Evolutionary conservation across 2,113 vertebrate species (phyloP).

Genomic region (Psettodes erumei): DNA sequence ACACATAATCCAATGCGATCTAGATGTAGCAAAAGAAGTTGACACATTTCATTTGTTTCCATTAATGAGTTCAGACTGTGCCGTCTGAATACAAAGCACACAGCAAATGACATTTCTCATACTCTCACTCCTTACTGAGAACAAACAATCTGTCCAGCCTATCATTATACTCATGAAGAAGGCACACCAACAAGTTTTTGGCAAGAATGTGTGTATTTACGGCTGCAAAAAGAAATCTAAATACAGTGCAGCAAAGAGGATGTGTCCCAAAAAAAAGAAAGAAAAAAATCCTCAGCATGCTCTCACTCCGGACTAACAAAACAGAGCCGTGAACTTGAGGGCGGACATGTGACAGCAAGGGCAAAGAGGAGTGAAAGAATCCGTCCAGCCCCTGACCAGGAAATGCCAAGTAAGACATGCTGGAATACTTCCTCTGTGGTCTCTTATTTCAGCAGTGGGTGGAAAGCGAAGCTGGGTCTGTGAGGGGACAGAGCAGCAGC

Average conservation of each 20-base stretch:
- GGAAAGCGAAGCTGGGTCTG: conserved; percentile 53
- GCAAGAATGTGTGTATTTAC: conserved; percentile 63
- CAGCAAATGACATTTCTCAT: conserved; percentile 13
- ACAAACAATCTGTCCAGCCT: conserved; percentile 20
- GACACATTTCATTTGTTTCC: conserved; percentile 8
- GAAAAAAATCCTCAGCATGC: conserved; percentile 11
- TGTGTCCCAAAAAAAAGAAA: conserved; percentile 25
- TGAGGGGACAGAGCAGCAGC: conserved; percentile 48
- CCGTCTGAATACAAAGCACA: neutral
- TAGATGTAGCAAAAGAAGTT: neutral
- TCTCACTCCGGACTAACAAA: neutral
- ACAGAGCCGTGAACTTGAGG: conserved; percentile 17
- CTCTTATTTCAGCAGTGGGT: conserved; percentile 64
- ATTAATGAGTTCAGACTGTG: conserved; percentile 15
- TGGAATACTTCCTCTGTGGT: conserved; percentile 66
- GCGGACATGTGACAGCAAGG: conserved; percentile 40
- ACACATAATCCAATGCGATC: neutral
- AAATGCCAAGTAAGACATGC: conserved; percentile 75
- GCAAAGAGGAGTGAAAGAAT: conserved; percentile 59
- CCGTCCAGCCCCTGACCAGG: conserved; percentile 59
- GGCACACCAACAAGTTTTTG: conserved; percentile 53
- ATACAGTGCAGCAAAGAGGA: conserved; percentile 42
- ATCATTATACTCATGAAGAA: conserved; percentile 54
- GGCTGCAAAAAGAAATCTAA: conserved; percentile 61
- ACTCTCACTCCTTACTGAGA: neutral